Percentiles rank a stretch among this genome's conserved stretches.
Evolutionary conservation across 2,113 vertebrate species (phyloP).

Genomic region (Oxygymnocypris stewartii): DNA sequence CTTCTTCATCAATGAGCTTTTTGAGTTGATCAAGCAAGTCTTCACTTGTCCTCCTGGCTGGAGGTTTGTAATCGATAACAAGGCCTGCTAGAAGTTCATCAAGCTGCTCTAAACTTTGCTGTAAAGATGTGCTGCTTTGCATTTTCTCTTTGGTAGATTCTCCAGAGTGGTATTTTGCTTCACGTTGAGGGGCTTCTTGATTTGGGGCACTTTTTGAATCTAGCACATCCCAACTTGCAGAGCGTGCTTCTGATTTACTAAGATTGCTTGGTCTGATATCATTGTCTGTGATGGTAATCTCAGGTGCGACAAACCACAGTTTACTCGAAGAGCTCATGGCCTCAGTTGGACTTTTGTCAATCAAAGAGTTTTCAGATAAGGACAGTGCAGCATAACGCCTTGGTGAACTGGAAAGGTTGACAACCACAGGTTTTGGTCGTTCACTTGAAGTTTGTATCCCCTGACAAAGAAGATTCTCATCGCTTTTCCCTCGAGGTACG

Average conservation of each 20-base stretch:
- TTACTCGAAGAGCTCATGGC: slow-evolving; percentile 72
- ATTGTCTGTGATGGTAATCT: slow-evolving; percentile 98
- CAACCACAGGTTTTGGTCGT: slow-evolving; percentile 88
- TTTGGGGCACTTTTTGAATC: slow-evolving; percentile 69
- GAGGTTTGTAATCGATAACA: slow-evolving; percentile 90
- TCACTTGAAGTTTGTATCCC: slow-evolving; percentile 79
- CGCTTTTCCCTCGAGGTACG: slow-evolving; percentile 84
- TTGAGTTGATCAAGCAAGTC: slow-evolving; percentile 85
- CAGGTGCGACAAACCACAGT: slow-evolving; percentile 92
- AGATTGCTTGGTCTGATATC: slow-evolving; percentile 80
- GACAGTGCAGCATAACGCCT: slow-evolving; percentile 94
- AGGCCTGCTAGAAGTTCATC: slow-evolving; percentile 95
- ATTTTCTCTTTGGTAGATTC: slow-evolving; percentile 73
- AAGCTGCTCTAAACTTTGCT: slow-evolving; percentile 94
- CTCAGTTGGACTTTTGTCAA: slow-evolving; percentile 84
- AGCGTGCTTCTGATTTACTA: slow-evolving; percentile 74
- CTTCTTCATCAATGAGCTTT: slow-evolving; percentile 80
- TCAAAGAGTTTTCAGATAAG: slow-evolving; percentile 91
- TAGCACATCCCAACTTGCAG: slow-evolving; percentile 84
- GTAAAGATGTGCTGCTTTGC: slow-evolving; percentile 78
- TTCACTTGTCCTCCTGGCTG: slow-evolving; percentile 74
- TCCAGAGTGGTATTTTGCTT: slow-evolving; percentile 55
- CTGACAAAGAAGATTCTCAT: slow-evolving; percentile 87
- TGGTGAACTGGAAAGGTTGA: slow-evolving; percentile 95
- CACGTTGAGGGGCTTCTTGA: slow-evolving; percentile 64